phyloP scores from a whole-genome alignment of 1,140 invertebrate genomes.

The Lordiphosa mommai region DNA sequence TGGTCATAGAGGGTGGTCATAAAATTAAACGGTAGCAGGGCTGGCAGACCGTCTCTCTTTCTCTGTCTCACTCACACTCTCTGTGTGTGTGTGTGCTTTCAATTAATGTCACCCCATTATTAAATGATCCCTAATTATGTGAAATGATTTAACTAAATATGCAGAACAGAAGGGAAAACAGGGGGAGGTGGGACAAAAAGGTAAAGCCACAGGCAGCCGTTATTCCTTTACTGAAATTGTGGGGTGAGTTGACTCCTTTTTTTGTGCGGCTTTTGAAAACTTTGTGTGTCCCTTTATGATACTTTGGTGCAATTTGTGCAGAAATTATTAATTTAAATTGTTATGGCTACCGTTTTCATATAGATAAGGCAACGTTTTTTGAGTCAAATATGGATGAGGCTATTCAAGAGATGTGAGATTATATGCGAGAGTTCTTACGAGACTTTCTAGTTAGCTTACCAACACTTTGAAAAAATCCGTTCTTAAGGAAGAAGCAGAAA shows the following conservation, averaged over 20 bases:
- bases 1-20: conserved; percentile 51
- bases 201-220: conserved; percentile 50
- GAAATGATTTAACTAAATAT: conserved; percentile 79
- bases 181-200: conserved; percentile 36
- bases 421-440: too few relatives aligned
- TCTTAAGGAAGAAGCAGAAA: too few relatives aligned
- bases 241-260: conserved; percentile 19
- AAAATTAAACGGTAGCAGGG: conserved; percentile 65
- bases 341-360: conserved; percentile 35
- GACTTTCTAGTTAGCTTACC: too few relatives aligned
- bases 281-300: conserved; percentile 66
- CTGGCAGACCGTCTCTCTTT: conserved; percentile 13
- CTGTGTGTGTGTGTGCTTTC: conserved; percentile 47
- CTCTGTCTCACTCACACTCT: not conserved
- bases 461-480: too few relatives aligned
- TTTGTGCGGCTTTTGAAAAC: conserved; percentile 14
- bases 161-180: conserved; percentile 33
- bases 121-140: conserved; percentile 80
- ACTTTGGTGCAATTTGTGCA: conserved; percentile 63
- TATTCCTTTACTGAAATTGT: conserved; percentile 11
- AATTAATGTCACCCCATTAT: conserved; percentile 80
- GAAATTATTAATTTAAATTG: conserved; percentile 69
- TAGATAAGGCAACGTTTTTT: conserved; percentile 18
- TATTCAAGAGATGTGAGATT: too few relatives aligned
- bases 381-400: not conserved